Evolutionary conservation across 1,140 invertebrate species (phyloP).

Genomic region (Diorhabda elongata): DNA sequence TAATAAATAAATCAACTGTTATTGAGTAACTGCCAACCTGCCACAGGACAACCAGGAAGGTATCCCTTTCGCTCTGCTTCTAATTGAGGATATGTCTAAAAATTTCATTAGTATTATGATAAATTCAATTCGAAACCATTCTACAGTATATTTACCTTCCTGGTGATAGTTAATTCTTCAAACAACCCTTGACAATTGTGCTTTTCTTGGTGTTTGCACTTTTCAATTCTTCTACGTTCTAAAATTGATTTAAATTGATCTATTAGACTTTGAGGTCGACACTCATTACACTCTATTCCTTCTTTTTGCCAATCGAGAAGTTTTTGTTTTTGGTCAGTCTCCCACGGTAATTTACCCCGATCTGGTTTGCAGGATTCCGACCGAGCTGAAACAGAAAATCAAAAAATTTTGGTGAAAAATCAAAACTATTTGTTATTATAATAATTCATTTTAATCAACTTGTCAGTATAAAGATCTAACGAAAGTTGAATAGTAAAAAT

Average conservation of each 20-base stretch:
- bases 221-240: not conserved
- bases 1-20: too few species aligned
- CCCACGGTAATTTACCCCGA: conserved; percentile 21
- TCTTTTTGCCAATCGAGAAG: not conserved
- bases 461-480: too few species aligned
- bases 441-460: too few species aligned
- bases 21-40: not conserved
- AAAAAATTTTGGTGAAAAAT: too few species aligned
- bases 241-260: not conserved
- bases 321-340: conserved; percentile 6
- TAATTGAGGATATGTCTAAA: conserved; percentile 6
- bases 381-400: too few species aligned
- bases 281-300: not conserved
- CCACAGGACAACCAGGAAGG: conserved; percentile 9
- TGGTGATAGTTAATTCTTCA: not conserved
- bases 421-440: too few species aligned
- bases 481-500: too few species aligned
- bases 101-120: not conserved
- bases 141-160: not conserved
- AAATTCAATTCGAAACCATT: not conserved
- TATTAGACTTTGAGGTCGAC: not conserved
- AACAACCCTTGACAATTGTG: not conserved
- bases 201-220: not conserved
- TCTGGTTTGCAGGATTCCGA: too few species aligned
- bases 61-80: not conserved